Evolutionary conservation across 92 coral and sea anemone genomes (phyloP).

Genomic region (Heliopora coerulea): DNA sequence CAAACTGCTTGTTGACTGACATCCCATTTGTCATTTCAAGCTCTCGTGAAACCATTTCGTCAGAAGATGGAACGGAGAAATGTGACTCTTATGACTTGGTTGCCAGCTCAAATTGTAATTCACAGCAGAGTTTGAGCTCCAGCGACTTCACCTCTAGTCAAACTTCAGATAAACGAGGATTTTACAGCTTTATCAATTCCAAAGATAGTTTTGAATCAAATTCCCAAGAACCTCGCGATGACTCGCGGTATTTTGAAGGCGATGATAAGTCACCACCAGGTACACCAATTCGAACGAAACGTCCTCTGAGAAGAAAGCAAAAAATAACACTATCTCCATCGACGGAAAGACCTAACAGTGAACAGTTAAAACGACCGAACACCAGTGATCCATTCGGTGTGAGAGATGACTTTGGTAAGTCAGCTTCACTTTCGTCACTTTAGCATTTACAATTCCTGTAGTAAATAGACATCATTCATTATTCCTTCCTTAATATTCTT

Average conservation of each 20-base stretch:
- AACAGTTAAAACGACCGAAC: background rate
- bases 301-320: conserved; percentile 26
- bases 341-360: background rate
- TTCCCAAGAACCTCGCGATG: background rate
- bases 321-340: conserved; percentile 19
- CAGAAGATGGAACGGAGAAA: conserved; percentile 20
- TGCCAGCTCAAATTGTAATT: conserved; percentile 12
- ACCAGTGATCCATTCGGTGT: conserved; percentile 13
- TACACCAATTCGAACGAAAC: conserved; percentile 17
- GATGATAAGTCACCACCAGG: conserved; percentile 11
- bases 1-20: background rate
- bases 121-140: conserved; percentile 19
- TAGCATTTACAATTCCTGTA: no score
- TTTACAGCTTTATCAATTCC: conserved; percentile 34
- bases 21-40: background rate
- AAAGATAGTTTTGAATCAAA: conserved; percentile 8
- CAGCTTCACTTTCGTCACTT: no score
- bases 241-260: background rate
- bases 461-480: no score
- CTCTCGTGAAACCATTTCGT: conserved; percentile 29
- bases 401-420: conserved; percentile 39
- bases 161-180: conserved; percentile 17
- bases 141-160: background rate
- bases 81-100: conserved; percentile 33
- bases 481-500: no score